Evolutionary conservation across 2,888 invertebrate species (phyloP).

Genomic region (Lepeophtheirus nordmannii): DNA sequence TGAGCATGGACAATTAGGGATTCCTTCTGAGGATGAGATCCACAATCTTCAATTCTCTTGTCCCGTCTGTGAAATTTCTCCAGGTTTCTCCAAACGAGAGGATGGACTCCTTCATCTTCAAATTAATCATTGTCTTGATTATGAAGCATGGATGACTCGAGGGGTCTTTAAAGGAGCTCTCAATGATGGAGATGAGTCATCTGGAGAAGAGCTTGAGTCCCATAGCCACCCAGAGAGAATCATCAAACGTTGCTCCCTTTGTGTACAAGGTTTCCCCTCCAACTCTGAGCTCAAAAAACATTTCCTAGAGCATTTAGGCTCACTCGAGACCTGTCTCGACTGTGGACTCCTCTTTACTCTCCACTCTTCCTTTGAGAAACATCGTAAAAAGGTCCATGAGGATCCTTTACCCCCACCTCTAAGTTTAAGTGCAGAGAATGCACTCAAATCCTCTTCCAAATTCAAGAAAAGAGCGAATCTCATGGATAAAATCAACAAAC

Average conservation of each 20-base stretch:
- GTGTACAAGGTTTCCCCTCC: not conserved
- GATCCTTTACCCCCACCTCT: slow-evolving; percentile 33
- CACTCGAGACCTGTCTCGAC: not conserved
- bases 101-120: slow-evolving; percentile 4
- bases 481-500: slow-evolving; percentile 23
- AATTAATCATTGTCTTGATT: not conserved
- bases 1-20: not conserved
- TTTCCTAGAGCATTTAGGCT: not conserved
- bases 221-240: not conserved
- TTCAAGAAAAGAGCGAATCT: slow-evolving; percentile 19
- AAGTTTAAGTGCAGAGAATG: slow-evolving; percentile 48
- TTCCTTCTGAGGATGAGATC: not conserved
- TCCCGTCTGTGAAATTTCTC: not conserved
- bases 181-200: slow-evolving; percentile 3
- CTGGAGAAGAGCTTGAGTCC: not conserved
- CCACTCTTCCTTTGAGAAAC: not conserved
- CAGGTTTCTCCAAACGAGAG: not conserved
- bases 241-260: not conserved
- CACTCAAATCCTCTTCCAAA: slow-evolving; percentile 15
- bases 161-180: slow-evolving; percentile 3
- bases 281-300: not conserved
- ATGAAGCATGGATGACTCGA: not conserved
- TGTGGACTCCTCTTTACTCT: not conserved
- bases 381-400: slow-evolving; percentile 27
- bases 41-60: not conserved